A percentile compares a stretch with the other conserved stretches of the same genome.
Evolutionary conservation across 2,888 invertebrate species (phyloP).

Genomic region (Eurois occulta): DNA sequence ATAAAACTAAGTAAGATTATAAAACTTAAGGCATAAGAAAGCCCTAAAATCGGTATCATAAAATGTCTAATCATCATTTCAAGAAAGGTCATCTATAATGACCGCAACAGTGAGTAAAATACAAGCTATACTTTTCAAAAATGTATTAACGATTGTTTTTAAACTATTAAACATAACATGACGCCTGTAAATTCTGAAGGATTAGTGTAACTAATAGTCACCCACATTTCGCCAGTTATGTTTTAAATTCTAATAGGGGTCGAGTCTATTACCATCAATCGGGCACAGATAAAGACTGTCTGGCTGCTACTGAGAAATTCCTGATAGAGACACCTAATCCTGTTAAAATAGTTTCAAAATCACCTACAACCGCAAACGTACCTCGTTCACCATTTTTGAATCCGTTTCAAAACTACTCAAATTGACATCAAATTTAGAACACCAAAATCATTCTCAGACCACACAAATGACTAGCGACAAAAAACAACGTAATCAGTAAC

Average conservation of each 20-base stretch:
- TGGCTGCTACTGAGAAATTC: no score
- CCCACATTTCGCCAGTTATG: no score
- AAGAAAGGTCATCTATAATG: neutral
- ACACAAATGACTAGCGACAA: constrained; percentile 19
- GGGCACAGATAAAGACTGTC: no score
- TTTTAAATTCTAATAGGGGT: no score
- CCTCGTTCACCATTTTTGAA: neutral
- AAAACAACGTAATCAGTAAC: constrained; percentile 2
- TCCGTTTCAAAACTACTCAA: neutral
- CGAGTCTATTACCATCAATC: no score
- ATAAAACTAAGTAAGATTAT: constrained; percentile 11
- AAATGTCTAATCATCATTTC: constrained; percentile 4
- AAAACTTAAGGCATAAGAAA: neutral
- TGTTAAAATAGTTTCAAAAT: neutral
- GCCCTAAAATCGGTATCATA: neutral
- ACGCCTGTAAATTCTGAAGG: no score
- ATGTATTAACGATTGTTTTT: neutral
- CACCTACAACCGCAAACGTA: neutral
- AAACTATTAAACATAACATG: neutral
- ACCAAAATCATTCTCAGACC: neutral
- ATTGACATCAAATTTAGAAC: neutral
- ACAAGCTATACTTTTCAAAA: neutral
- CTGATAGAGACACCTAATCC: no score
- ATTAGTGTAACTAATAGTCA: no score
- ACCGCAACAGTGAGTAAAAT: neutral